Conservation (phyloP, 2,797 vertebrate genomes). For the Caiman crocodilus region DNA sequence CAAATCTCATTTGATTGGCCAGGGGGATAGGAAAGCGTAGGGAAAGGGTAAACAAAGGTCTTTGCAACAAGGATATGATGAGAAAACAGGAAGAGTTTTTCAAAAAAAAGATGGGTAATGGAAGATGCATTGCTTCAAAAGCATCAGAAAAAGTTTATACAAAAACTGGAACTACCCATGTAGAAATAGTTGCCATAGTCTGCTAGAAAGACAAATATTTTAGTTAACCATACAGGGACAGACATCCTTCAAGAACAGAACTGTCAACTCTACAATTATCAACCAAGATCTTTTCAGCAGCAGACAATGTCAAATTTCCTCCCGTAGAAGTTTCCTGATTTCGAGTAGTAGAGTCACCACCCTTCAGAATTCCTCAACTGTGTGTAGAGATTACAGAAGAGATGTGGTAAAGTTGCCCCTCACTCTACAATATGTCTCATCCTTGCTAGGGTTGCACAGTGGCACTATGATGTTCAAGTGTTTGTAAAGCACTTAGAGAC, state of each 20-base stretch:
- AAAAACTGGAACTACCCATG: background rate
- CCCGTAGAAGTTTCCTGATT: background rate
- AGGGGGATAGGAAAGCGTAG: background rate
- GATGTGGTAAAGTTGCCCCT: background rate
- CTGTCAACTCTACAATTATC: background rate
- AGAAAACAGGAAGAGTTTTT: background rate
- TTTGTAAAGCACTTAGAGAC: conserved; percentile 13
- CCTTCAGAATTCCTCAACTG: background rate
- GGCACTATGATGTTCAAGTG: background rate
- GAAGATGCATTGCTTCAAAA: background rate
- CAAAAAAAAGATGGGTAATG: background rate
- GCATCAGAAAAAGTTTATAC: background rate
- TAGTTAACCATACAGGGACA: background rate
- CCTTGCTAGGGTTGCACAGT: background rate
- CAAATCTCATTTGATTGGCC: background rate
- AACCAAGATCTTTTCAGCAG: background rate
- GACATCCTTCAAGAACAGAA: background rate
- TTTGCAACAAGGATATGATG: background rate
- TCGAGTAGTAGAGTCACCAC: background rate
- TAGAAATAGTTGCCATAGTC: background rate
- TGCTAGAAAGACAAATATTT: background rate
- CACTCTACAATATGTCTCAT: background rate
- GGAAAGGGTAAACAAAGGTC: background rate
- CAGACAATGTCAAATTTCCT: background rate
- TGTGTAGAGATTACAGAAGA: background rate